A percentile compares a stretch with the other conserved stretches of the same genome.
These are phyloP conservation scores for Paguma larvata DNA, from an alignment of 2,797 vertebrate species.

Conservation along the genomic window DNA sequence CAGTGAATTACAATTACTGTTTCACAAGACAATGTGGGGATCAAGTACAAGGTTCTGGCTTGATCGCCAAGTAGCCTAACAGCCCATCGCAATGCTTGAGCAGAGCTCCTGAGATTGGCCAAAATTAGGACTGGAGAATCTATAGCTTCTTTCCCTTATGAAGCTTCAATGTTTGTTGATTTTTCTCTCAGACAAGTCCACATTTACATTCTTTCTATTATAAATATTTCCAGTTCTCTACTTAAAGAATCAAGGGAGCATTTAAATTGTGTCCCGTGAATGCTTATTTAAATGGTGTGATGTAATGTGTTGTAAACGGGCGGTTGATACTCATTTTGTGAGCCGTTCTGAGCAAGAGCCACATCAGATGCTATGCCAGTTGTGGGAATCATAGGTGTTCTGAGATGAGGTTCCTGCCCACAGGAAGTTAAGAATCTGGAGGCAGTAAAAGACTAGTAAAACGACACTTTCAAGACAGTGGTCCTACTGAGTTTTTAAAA, in stretches of 20 bases:
- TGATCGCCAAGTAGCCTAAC: not conserved
- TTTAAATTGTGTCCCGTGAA: not conserved
- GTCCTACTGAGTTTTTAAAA: not conserved
- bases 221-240: not conserved
- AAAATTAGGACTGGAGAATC: not conserved
- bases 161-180: not conserved
- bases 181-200: not conserved
- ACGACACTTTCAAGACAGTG: not conserved
- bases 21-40: not conserved
- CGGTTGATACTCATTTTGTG: not conserved
- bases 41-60: not conserved
- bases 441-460: not conserved
- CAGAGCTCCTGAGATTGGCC: not conserved
- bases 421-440: slow-evolving; percentile 34
- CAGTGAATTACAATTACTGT: not conserved
- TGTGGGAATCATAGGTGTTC: not conserved
- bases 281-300: not conserved
- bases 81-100: too few species aligned
- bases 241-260: not conserved
- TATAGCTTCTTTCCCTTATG: not conserved
- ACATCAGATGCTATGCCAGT: fast-evolving
- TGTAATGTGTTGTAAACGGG: not conserved
- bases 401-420: not conserved
- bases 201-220: not conserved
- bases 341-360: not conserved